A percentile compares a stretch with the other conserved stretches of the same genome.
Conservation (phyloP, 2,113 vertebrate genomes). For the Mobula hypostoma region DNA sequence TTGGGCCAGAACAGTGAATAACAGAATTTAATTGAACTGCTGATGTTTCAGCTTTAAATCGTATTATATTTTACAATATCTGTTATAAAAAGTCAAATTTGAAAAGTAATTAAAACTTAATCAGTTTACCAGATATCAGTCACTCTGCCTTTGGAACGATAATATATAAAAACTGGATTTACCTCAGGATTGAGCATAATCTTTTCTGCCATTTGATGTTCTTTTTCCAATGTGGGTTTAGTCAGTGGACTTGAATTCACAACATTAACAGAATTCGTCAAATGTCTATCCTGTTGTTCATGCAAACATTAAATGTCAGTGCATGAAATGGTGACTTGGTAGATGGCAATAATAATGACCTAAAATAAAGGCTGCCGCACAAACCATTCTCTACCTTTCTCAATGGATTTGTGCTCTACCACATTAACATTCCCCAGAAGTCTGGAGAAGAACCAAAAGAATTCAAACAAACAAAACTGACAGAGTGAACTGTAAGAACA, state of each 20-base stretch:
- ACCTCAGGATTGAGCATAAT: conserved; percentile 63
- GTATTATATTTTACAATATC: background rate
- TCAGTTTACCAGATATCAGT: background rate
- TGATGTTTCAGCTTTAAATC: too few species aligned
- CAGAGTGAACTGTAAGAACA: background rate
- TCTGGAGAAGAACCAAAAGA: background rate
- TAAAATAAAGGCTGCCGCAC: background rate
- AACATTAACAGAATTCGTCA: background rate
- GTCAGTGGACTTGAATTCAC: conserved; percentile 47
- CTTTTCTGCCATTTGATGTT: conserved; percentile 58
- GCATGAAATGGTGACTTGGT: background rate
- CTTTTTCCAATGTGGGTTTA: conserved; percentile 51
- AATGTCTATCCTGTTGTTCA: background rate
- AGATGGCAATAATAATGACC: too few species aligned
- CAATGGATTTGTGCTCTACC: background rate
- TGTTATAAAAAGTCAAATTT: background rate
- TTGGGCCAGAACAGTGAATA: background rate
- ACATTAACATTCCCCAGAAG: background rate
- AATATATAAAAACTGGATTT: conserved; percentile 33
- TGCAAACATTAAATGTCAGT: background rate
- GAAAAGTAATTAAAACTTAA: background rate
- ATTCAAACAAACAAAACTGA: background rate
- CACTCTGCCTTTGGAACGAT: rapidly evolving
- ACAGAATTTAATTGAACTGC: too few species aligned
- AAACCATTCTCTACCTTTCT: background rate